These are phyloP conservation scores for Lepus timidus DNA, from an alignment of 2,113 vertebrate species.

Conservation along the genomic window DNA sequence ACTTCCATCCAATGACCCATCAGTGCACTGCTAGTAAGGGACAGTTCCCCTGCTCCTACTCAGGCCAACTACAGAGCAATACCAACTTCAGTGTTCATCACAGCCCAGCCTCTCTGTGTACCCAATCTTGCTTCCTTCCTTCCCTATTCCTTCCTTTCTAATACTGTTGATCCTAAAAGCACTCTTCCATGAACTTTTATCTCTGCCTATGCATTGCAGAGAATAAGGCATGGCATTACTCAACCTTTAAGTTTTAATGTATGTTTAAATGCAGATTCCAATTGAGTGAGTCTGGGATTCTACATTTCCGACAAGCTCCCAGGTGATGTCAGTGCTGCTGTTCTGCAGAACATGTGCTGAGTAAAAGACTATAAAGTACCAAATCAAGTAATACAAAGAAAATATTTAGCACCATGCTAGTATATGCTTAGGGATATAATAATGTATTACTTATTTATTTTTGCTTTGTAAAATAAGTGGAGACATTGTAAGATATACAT, in stretches of 20 bases:
- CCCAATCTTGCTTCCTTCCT: neutral
- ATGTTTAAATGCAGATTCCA: neutral
- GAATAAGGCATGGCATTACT: neutral
- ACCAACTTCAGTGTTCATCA: neutral
- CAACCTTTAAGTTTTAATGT: neutral
- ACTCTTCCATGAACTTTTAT: neutral
- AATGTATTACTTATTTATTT: neutral
- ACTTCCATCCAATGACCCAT: neutral
- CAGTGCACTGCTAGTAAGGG: neutral
- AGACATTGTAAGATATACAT: neutral
- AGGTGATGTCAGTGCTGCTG: neutral
- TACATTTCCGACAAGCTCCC: neutral
- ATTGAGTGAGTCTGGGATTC: neutral
- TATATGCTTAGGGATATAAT: neutral
- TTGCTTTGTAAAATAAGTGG: conserved; percentile 31
- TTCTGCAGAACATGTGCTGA: neutral
- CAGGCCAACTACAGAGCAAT: neutral
- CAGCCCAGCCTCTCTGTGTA: neutral
- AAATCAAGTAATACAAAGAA: neutral
- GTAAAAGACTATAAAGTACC: neutral
- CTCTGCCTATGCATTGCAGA: neutral
- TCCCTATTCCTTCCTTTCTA: neutral
- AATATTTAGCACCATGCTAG: neutral
- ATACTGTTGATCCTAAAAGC: neutral
- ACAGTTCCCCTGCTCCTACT: neutral